Percentiles rank a stretch among this genome's conserved stretches.
These are phyloP conservation scores for Sphenodon punctatus DNA, from an alignment of 2,797 vertebrate species.

Conservation along the genomic window DNA sequence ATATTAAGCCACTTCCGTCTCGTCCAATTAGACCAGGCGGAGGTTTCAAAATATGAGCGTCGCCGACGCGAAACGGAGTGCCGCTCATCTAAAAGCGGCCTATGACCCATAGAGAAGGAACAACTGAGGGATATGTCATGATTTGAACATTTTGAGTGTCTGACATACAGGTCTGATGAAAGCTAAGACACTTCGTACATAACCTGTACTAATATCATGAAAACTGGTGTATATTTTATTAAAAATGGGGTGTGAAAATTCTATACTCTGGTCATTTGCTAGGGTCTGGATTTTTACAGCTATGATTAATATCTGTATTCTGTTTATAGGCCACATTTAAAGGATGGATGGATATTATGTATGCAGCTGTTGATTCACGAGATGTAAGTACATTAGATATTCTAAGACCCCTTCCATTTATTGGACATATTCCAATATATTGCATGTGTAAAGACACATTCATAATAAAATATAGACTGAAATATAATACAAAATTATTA, in stretches of 20 bases:
- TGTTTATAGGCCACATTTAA: slow-evolving; percentile 94
- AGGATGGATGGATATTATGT: slow-evolving; percentile 99
- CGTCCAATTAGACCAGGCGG: no score
- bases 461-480: neutral
- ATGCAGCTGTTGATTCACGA: slow-evolving; percentile 96
- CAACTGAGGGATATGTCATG: neutral
- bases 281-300: neutral
- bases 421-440: neutral
- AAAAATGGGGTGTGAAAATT: neutral
- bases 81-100: no score
- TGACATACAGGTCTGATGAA: neutral
- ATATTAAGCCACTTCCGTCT: no score
- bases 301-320: slow-evolving; percentile 36
- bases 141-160: neutral
- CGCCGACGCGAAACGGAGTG: no score
- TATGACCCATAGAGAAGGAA: neutral
- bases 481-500: neutral
- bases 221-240: neutral
- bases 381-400: slow-evolving; percentile 83
- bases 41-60: no score
- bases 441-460: neutral
- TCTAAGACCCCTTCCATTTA: slow-evolving; percentile 8
- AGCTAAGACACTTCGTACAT: neutral
- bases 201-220: slow-evolving; percentile 9
- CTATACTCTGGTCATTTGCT: slow-evolving; percentile 19